These are phyloP conservation scores for Ceramica pisi DNA, from an alignment of 2,888 invertebrate species.

Conservation along the genomic window DNA sequence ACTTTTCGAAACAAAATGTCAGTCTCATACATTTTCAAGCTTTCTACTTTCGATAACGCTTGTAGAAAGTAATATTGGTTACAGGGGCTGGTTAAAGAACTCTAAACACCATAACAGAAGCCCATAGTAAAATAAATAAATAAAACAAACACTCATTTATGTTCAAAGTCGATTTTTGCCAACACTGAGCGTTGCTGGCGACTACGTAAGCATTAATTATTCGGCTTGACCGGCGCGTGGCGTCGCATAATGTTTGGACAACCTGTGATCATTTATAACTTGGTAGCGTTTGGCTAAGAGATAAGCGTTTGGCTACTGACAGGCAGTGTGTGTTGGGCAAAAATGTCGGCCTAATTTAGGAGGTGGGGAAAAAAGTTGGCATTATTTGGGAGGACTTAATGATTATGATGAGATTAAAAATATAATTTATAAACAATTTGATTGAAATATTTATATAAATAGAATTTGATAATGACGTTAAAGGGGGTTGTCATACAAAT, in stretches of 20 bases:
- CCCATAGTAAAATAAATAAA: slow-evolving; percentile 26
- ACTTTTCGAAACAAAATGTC: too few species aligned
- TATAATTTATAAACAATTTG: background rate
- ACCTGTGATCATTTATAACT: slow-evolving; percentile 81
- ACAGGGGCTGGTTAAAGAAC: background rate
- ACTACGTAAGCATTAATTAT: slow-evolving; percentile 84
- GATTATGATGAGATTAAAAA: background rate
- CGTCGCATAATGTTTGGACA: slow-evolving; percentile 80
- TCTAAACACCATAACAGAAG: slow-evolving; percentile 9
- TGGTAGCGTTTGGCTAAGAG: slow-evolving; percentile 68
- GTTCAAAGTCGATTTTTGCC: slow-evolving; percentile 78
- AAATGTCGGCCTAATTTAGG: slow-evolving; percentile 12
- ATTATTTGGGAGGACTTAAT: background rate
- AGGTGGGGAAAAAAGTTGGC: too few species aligned
- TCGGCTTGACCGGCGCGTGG: slow-evolving; percentile 82
- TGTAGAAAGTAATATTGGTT: too few species aligned
- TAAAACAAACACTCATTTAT: slow-evolving; percentile 47
- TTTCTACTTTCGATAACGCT: too few species aligned
- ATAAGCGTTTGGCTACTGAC: slow-evolving; percentile 54
- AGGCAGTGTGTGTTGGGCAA: slow-evolving; percentile 24
- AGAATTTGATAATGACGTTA: background rate
- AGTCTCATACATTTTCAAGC: too few species aligned
- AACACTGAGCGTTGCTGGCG: slow-evolving; percentile 67
- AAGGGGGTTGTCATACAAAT: background rate
- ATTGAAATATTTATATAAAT: too few species aligned